A percentile compares a stretch with the other conserved stretches of the same genome.
Conservation (phyloP, 2,113 vertebrate genomes). For the Centropristis striata region DNA sequence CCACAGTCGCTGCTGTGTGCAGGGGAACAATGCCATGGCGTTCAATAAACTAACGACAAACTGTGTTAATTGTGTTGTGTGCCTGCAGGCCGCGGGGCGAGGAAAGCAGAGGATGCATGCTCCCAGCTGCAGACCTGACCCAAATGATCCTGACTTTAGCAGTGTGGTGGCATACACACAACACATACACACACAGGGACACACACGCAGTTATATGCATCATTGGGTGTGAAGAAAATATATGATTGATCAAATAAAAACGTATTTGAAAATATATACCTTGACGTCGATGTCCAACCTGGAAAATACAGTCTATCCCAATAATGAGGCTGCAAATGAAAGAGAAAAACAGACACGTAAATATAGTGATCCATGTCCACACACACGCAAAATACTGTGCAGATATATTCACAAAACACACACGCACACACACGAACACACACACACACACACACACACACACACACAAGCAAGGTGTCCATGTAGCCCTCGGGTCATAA, state of each 20-base stretch:
- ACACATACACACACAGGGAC: neutral
- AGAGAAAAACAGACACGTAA: slow-evolving; percentile 43
- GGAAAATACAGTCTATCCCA: neutral
- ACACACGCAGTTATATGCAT: neutral
- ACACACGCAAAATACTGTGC: slow-evolving; percentile 16
- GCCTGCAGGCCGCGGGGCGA: slow-evolving; percentile 13
- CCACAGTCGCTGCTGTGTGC: neutral
- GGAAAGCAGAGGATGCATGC: neutral
- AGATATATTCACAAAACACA: slow-evolving; percentile 25
- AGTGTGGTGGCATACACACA: neutral
- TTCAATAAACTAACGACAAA: slow-evolving; percentile 46
- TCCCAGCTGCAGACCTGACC: neutral
- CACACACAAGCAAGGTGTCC: slow-evolving; percentile 47
- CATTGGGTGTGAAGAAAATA: slow-evolving; percentile 5
- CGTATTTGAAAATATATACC: slow-evolving; percentile 1
- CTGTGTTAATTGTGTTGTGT: slow-evolving; percentile 6
- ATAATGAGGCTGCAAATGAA: slow-evolving; percentile 51
- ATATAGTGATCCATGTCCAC: slow-evolving; percentile 20
- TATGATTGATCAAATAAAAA: neutral
- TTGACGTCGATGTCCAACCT: slow-evolving; percentile 12
- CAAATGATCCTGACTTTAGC: neutral
- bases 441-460: slow-evolving; percentile 45
- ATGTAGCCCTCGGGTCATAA: slow-evolving; percentile 63
- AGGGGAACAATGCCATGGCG: slow-evolving; percentile 10
- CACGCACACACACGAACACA: slow-evolving; percentile 41